Base-by-base conservation (phyloP, 2,113 vertebrate species). In the Chlorodrepanis virens region DNA sequence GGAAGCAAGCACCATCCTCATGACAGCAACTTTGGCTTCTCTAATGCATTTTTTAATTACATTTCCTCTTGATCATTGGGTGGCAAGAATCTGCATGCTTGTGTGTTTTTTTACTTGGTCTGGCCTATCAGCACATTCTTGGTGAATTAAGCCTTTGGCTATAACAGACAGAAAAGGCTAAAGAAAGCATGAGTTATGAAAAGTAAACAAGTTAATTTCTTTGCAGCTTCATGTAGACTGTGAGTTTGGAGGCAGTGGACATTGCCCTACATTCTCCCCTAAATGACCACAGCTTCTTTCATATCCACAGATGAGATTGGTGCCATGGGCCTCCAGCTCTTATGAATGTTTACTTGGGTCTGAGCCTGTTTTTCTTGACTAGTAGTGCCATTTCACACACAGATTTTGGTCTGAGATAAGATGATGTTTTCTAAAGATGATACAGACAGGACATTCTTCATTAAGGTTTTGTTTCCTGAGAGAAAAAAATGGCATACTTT, bases 1-100 rank as follows among this genome's bases (percentile, higher is more conserved):
- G 96, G 89, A 90, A 94, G 61, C 63, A 83, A 97, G 88, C 71
- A 92, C 23, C 70, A 39, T 82, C 71, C 83, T 87, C 90, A 94
- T 97, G 97, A 98, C 98, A 98, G 93, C 89, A 94, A 76, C 94
- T 97, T 93, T 87, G 87, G 95, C 97, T 98, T 98, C 96, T 98
- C 98, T 98, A 98, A 97, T 97, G 97, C 47, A 63, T 93, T 97
- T 95, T 97, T 94, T 98, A 99, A 98, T 98, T 98, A 98, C 97
- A 98, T 98, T 99, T 98, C 91, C 96, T 97, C 97, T 97, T 98
- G 82, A 97, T 98, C 97, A 97, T 44, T 97, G 96, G 88, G 64
- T 98, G 97, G 86, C 94, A 98, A 97, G 98, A 98, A 99, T 98
- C 93, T 89, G 67, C 40, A 71, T 67, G 14, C 47, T 85, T 92